These are phyloP conservation scores for Zosterops borbonicus DNA, from an alignment of 2,113 vertebrate species.

Conservation along the genomic window DNA sequence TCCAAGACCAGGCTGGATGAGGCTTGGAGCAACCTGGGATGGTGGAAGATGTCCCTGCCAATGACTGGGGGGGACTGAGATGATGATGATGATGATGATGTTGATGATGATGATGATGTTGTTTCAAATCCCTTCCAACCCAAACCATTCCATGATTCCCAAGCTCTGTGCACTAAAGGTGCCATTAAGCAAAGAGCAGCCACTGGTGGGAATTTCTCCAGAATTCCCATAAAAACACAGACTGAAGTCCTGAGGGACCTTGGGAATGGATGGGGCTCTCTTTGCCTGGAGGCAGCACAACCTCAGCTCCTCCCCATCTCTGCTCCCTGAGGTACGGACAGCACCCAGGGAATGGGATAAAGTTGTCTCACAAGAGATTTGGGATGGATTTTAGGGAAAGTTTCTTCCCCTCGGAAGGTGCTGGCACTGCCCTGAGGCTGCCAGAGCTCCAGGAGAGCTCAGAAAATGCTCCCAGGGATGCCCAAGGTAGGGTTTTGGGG, in stretches of 20 bases:
- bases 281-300: not conserved
- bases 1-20: rapidly evolving
- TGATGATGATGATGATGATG: not conserved
- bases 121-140: not conserved
- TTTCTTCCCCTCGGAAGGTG: not conserved
- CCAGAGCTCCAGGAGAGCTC: not conserved
- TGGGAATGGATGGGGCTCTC: not conserved
- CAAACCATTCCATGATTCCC: not conserved
- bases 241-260: not conserved
- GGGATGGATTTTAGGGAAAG: not conserved
- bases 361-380: rapidly evolving
- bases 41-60: not conserved
- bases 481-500: not conserved
- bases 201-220: not conserved
- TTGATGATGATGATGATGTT: not conserved
- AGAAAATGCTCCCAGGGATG: not conserved
- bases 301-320: not conserved
- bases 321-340: not conserved
- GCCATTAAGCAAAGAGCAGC: not conserved
- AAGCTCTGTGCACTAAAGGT: not conserved
- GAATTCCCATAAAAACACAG: not conserved
- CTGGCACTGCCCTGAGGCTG: not conserved
- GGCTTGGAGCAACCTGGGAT: not conserved
- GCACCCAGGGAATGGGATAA: not conserved
- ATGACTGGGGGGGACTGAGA: no score